Evolutionary conservation across 2,797 vertebrate species (phyloP), one percentile per base, ranked within the genome.

Genomic region (Monodelphis domestica): DNA sequence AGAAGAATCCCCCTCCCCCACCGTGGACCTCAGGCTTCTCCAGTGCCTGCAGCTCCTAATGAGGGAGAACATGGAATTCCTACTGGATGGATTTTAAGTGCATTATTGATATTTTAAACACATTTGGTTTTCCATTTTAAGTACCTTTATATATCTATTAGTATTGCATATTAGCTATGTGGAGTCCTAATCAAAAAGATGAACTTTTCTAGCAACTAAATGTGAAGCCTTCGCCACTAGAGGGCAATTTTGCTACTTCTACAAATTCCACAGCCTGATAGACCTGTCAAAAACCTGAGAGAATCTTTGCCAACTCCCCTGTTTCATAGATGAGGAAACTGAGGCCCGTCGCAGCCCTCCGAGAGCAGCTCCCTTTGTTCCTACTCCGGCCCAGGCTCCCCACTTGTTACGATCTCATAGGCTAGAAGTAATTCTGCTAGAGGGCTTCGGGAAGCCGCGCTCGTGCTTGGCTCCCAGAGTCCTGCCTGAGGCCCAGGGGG

Each of bases 241-340:
- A 45, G 70, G 70, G 70, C 70, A 45, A 84, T 84, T 26, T 45
- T 84, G 70, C 70, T 26, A 3, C 70, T 45, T 45, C 84, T 45
- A 84, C 38, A 45, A 84, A 45, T 11, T n/a, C 11, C 70, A 24
- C 24, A 29, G 33, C 5, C n/a, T 70, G n/a, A 70, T 17, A 70
- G 63, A 70, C n/a, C 2, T 78, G n/a, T 0, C 17, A 38, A 17
- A 38, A 21, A 24, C 38, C 21, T 45, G 45, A 24, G 38, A 84
- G 70, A 45, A 63, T 21, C n/a, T 21, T 14, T 38, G 0, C 29
- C 33, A 0, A 14, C 5, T 0, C 14, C 17, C 6, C 30, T 21
- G 0, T 50, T 89, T 45, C 38, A 17, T 17, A 26, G 26, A 0
- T 4, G 52, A 55, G 63, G 14, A 55, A 55, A 29, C 38, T 6